Evolutionary conservation across 2,113 vertebrate genomes (phyloP).

Genomic region (Eudyptes chrysolophus): DNA sequence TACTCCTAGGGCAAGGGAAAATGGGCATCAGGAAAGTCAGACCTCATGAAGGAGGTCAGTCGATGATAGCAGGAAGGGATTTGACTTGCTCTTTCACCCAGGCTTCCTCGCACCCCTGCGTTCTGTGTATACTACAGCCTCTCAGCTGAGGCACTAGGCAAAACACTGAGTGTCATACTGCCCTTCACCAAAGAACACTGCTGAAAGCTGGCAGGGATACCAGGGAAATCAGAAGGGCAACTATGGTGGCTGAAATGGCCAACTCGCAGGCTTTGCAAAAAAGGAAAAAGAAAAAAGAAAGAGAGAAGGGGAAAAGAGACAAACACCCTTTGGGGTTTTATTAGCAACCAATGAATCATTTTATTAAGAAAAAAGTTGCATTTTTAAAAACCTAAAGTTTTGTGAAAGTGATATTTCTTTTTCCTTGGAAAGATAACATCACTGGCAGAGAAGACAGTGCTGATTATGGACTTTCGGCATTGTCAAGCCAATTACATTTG

Average conservation of each 20-base stretch:
- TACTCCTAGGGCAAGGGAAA: not conserved
- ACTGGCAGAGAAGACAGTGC: not conserved
- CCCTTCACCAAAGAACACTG: not conserved
- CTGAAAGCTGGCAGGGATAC: not conserved
- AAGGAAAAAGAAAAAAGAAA: too few relatives aligned
- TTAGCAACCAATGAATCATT: not conserved
- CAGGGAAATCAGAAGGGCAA: not conserved
- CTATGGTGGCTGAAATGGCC: not conserved
- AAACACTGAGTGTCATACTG: not conserved
- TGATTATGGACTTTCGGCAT: not conserved
- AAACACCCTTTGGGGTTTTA: not conserved
- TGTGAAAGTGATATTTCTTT: not conserved
- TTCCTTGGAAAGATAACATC: not conserved
- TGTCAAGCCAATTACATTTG: not conserved
- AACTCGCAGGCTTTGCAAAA: not conserved
- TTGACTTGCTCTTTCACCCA: not conserved
- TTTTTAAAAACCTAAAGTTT: not conserved
- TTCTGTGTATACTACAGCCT: not conserved
- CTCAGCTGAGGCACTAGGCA: not conserved
- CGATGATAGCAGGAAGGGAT: accelerated
- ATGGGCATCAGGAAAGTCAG: not conserved
- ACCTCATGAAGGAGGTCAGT: not conserved
- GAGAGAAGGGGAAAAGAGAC: too few relatives aligned
- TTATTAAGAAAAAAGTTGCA: not conserved
- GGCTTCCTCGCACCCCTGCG: not conserved